phyloP scores from a whole-genome alignment of 2,113 vertebrate species.

The Mus pahari region DNA sequence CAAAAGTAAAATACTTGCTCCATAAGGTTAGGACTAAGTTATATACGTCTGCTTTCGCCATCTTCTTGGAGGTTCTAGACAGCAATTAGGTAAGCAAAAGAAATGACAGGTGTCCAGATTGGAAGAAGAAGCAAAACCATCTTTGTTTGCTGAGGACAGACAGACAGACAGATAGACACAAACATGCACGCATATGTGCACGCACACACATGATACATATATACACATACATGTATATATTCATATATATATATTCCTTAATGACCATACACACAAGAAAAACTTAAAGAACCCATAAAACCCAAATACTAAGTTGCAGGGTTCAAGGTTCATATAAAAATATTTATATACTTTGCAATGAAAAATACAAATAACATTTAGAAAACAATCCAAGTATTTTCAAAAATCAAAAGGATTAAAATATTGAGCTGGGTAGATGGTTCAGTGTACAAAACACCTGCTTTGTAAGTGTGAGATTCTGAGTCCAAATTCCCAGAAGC shows the following conservation, averaged over 20 bases:
- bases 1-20: neutral
- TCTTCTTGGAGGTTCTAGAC: neutral
- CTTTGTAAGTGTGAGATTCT: neutral
- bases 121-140: slow-evolving; percentile 1
- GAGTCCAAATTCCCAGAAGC: neutral
- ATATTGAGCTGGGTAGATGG: neutral
- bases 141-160: neutral
- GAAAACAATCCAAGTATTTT: neutral
- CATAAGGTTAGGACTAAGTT: neutral
- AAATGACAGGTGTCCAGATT: neutral
- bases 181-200: too few relatives aligned
- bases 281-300: neutral
- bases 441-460: neutral
- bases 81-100: neutral
- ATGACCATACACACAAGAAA: neutral
- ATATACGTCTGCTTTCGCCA: neutral
- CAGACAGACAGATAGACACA: too few relatives aligned
- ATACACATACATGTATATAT: too few relatives aligned
- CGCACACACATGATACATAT: too few relatives aligned
- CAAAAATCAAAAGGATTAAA: neutral
- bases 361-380: slow-evolving; percentile 24
- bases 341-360: neutral
- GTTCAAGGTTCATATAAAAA: neutral
- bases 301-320: slow-evolving; percentile 8
- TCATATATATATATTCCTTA: neutral